These are phyloP conservation scores for Cartodere bifasciata DNA, from an alignment of 2,888 invertebrate species.

Conservation along the genomic window DNA sequence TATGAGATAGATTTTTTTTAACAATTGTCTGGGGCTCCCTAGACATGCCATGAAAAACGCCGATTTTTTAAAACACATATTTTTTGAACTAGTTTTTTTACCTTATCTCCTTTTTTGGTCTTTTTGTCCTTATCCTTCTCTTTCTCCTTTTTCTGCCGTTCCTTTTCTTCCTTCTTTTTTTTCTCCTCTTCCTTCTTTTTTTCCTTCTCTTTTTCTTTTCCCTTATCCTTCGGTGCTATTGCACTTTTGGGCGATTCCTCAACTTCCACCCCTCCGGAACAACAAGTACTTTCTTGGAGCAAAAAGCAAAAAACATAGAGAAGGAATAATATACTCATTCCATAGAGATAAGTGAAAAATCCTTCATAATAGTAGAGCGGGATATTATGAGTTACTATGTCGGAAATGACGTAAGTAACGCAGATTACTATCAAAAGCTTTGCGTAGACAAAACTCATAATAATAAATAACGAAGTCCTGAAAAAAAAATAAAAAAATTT, in stretches of 20 bases:
- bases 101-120: constrained; percentile 27
- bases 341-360: constrained; percentile 89
- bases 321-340: constrained; percentile 84
- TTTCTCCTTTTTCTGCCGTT: constrained; percentile 43
- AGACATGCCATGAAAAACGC: too few species aligned
- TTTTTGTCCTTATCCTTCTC: constrained; percentile 47
- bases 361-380: constrained; percentile 90
- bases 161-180: constrained; percentile 43
- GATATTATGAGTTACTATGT: constrained; percentile 85
- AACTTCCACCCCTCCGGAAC: constrained; percentile 53
- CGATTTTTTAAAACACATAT: too few species aligned
- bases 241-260: constrained; percentile 33
- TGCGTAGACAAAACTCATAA: constrained; percentile 92
- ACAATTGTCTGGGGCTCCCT: too few species aligned
- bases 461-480: constrained; percentile 90
- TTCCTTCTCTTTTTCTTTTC: constrained; percentile 41
- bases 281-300: constrained; percentile 81
- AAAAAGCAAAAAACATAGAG: constrained; percentile 91
- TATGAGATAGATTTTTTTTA: too few species aligned
- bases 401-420: constrained; percentile 87
- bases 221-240: constrained; percentile 33
- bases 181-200: constrained; percentile 41
- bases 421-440: constrained; percentile 88
- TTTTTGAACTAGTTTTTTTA: too few species aligned
- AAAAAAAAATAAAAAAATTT: constrained; percentile 36